Base-by-base conservation (phyloP, 2,797 vertebrate genomes). In the Emys orbicularis region DNA sequence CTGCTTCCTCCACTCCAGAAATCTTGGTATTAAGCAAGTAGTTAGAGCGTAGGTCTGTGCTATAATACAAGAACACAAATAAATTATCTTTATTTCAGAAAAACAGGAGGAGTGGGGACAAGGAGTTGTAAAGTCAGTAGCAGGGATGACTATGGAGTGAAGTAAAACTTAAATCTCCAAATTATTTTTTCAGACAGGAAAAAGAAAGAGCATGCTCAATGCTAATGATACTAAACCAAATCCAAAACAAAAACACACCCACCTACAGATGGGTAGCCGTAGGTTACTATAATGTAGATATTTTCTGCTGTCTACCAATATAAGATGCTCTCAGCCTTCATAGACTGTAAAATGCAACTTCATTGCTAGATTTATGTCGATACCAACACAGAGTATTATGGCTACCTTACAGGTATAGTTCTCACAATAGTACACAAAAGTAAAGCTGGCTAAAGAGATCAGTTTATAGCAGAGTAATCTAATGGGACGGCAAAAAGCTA, bases 21-120 rank as follows among this genome's bases (percentile, higher is more conserved):
- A 99, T 99, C 96, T 99, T 98, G 52, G 98, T 98, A 97, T 99
- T 99, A 97, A 99, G 98, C 96, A 99, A 98, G 98, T 99, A 99
- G 98, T 99, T 99, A 52, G 99, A 99, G 90, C 99, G 99, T 87
- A 99, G 97, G 98, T 99, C 99, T 79, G 99, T 98, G 91, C 99
- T 99, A 5, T 86, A 93, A 92, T 41, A 92, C 88, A 84, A 84
- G 96, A 72, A 82, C 19, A 93, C 25, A 61, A 50, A 89, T 44
- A 29, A 90, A 87, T 13, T 52, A 87, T 76, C 61, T 53, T n/a
- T 47, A 72, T n/a, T 15, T 41, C 56, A 80, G n/a, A 12, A 12
- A 72, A 21, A 13, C 56, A 41, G 47, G 5, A 34, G 34, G 31
- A 8, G 59, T 49, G 25, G 61, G 7, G 13, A 8, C 47, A 84